Percentiles rank a stretch among this genome's conserved stretches.
phyloP scores from a whole-genome alignment of 2,113 vertebrate genomes.

The Chinchilla lanigera region DNA sequence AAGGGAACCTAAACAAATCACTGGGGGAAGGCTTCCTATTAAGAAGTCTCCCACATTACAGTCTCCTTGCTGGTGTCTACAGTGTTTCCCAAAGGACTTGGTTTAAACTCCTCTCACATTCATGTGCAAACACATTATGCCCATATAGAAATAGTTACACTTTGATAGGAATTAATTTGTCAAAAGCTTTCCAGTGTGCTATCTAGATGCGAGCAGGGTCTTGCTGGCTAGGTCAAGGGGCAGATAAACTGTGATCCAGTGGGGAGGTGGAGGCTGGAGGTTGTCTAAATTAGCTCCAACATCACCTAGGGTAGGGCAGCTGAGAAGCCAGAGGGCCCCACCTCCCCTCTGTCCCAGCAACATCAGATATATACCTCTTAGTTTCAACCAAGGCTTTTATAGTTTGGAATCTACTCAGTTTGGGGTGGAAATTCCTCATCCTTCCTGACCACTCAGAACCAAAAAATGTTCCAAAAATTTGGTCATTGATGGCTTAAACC shows the following conservation, averaged over 20 bases:
- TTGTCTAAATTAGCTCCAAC: neutral
- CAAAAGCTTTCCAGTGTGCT: neutral
- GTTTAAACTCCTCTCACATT: neutral
- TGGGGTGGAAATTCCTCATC: conserved; percentile 33
- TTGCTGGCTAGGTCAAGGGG: neutral
- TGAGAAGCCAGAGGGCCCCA: neutral
- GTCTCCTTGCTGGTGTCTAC: neutral
- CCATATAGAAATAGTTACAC: neutral
- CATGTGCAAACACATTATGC: neutral
- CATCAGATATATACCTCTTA: neutral
- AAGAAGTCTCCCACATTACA: neutral
- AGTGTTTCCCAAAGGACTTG: neutral
- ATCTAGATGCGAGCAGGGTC: neutral
- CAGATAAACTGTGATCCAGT: neutral
- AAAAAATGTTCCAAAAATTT: conserved; percentile 48
- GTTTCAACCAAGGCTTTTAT: neutral
- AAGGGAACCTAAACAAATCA: neutral
- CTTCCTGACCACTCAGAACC: conserved; percentile 63
- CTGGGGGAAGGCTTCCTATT: neutral
- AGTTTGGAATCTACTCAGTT: conserved; percentile 10
- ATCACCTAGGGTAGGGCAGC: neutral
- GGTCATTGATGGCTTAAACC: neutral
- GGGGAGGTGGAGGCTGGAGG: neutral
- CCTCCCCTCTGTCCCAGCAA: neutral
- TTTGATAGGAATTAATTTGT: neutral